Evolutionary conservation across 37 sponge, comb jelly and placozoan species (phyloP).

Genomic region (Tethya wilhelma): DNA sequence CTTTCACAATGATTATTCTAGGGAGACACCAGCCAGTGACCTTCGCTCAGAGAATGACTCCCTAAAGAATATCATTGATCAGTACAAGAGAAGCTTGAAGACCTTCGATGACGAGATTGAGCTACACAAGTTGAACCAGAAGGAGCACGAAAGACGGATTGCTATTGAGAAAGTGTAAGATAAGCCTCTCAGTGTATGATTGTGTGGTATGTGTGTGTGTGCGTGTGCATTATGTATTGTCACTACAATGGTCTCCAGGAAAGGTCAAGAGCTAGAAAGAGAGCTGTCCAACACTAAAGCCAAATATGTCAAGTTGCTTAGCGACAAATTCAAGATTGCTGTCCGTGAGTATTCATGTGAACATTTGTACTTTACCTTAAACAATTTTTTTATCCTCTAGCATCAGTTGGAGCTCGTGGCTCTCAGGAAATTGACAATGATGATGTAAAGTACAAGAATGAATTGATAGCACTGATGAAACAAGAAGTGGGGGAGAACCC

Average conservation of each 20-base stretch:
- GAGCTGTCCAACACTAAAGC: conserved; percentile 38
- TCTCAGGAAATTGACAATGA: conserved; percentile 1
- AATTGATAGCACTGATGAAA: conserved; percentile 8
- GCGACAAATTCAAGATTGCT: conserved; percentile 32
- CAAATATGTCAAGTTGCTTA: conserved; percentile 41
- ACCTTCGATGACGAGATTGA: conserved; percentile 41
- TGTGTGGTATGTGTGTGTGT: not conserved
- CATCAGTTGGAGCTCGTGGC: not conserved
- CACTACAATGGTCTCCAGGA: not conserved
- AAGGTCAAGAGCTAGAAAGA: conserved; percentile 26
- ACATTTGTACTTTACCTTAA: not conserved
- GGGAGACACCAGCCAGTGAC: conserved; percentile 11
- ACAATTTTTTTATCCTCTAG: not conserved
- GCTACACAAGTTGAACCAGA: conserved; percentile 33
- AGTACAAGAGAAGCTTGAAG: conserved; percentile 30
- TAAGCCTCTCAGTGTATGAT: not conserved
- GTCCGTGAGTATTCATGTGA: conserved; percentile 1
- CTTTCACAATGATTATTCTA: conserved; percentile 1
- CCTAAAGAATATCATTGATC: conserved; percentile 36
- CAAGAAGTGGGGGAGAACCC: conserved; percentile 31
- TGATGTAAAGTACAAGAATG: conserved; percentile 8
- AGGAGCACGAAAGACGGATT: conserved; percentile 25
- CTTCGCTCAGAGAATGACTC: conserved; percentile 40
- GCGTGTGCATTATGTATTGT: not conserved
- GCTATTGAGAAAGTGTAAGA: conserved; percentile 45